phyloP scores from a whole-genome alignment of 2,888 invertebrate species.

The Sepioteuthis lessoniana region DNA sequence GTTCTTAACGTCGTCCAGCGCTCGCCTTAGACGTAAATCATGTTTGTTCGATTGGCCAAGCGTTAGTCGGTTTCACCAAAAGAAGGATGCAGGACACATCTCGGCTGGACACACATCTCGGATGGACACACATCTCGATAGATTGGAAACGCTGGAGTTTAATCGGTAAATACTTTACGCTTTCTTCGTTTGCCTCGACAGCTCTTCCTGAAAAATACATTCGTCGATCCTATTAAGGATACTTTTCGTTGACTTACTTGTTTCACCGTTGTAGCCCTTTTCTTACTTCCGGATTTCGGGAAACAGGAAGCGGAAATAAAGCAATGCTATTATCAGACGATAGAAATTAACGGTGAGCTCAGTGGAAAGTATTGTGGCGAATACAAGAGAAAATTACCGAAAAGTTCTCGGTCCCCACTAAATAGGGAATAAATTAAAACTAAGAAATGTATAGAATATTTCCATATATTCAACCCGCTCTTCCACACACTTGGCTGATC shows the following conservation, averaged over 20 bases:
- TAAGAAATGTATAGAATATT: too few species aligned
- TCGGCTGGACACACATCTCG: background rate
- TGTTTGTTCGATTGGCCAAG: slow-evolving; percentile 8
- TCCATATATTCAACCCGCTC: too few species aligned
- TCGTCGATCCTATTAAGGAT: background rate
- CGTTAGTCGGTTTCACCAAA: background rate
- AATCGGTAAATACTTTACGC: background rate
- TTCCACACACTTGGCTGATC: too few species aligned
- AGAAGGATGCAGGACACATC: too few species aligned
- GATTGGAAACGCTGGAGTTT: background rate
- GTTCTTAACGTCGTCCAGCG: background rate
- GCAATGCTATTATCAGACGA: background rate
- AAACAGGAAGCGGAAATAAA: background rate
- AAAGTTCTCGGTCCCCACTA: too few species aligned
- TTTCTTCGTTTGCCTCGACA: background rate
- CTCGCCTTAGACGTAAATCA: background rate
- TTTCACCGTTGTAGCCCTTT: background rate
- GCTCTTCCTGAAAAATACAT: background rate
- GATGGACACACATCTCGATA: background rate
- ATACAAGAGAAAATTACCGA: too few species aligned
- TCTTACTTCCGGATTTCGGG: background rate
- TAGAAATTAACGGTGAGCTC: background rate
- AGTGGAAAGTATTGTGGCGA: background rate
- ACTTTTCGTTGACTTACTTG: background rate
- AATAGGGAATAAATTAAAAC: too few species aligned